Evolutionary conservation across 1,140 invertebrate species (phyloP), one percentile per base, ranked within the genome.

Genomic region (Planococcus citri): DNA sequence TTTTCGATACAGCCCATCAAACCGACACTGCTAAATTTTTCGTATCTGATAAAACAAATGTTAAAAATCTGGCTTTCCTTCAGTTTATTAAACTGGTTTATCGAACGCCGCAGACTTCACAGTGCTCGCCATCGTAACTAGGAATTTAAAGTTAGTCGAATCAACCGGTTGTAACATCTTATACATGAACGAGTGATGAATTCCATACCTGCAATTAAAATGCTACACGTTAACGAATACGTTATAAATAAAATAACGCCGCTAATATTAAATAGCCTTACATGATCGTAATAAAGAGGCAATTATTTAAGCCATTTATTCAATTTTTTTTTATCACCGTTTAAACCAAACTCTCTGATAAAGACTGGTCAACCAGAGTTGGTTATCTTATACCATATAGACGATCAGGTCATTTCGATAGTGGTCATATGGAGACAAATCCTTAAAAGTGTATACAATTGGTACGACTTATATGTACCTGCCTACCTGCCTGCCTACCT

Each of bases 1-100:
- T 64, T 64, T 64, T 25, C 60, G 25, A 64, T 64, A 27, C 60
- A 25, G 60, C 60, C 60, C 25, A 27, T 64, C 22, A 64, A 64
- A 25, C 10, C 60, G 22, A 14, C 22, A 64, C 22, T 64, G 21
- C 25, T 25, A 64, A 25, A 64, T 10, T 64, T 27, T 64, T 64
- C 25, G 25, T 25, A 64, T 64, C 60, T 64, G 60, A 64, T 64
- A 27, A 24, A 22, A 25, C 21, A 25, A 64, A 64, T 14, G 21
- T 25, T 17, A 64, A 64, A 64, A 64, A 64, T 64, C 60, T 20
- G 25, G 60, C 60, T 64, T 64, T 64, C 60, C 60, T 64, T 64
- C 60, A 17, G 25, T 64, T 64, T 64, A 25, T 27, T 27, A 27
- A 64, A 64, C 60, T 64, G 60, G 60, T 64, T 64, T 64, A 64